Evolutionary conservation across 2,113 vertebrate species (phyloP).

Genomic region (Stigmatopora nigra): DNA sequence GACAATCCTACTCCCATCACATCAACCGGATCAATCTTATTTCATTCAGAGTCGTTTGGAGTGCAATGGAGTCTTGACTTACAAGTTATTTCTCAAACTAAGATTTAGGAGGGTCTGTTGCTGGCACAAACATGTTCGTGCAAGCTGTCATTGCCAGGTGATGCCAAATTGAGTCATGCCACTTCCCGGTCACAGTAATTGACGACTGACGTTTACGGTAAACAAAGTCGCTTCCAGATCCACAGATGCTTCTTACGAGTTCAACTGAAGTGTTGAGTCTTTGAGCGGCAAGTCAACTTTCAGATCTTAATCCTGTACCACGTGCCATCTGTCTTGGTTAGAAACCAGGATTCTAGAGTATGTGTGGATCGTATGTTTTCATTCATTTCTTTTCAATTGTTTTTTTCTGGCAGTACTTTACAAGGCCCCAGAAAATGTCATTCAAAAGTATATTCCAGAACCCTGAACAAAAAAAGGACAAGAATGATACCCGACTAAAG

Average conservation of each 20-base stretch:
- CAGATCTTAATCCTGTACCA: background rate
- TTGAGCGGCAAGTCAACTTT: slow-evolving; percentile 4
- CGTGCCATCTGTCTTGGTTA: slow-evolving; percentile 2
- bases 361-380: too few species aligned
- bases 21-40: too few species aligned
- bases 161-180: background rate
- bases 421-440: too few species aligned
- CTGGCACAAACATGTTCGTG: background rate
- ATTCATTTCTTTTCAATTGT: too few species aligned
- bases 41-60: too few species aligned
- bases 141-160: background rate
- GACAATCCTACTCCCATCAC: too few species aligned
- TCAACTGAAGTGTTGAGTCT: slow-evolving; percentile 1
- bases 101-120: background rate
- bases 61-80: too few species aligned
- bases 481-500: too few species aligned
- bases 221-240: slow-evolving; percentile 5
- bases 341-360: background rate
- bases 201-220: background rate
- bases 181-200: background rate
- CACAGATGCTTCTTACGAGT: background rate
- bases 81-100: background rate
- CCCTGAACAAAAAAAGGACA: too few species aligned
- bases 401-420: too few species aligned
- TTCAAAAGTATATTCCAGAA: too few species aligned